Conservation (phyloP, 2,113 vertebrate genomes). For the Pogonocichla stellata region DNA sequence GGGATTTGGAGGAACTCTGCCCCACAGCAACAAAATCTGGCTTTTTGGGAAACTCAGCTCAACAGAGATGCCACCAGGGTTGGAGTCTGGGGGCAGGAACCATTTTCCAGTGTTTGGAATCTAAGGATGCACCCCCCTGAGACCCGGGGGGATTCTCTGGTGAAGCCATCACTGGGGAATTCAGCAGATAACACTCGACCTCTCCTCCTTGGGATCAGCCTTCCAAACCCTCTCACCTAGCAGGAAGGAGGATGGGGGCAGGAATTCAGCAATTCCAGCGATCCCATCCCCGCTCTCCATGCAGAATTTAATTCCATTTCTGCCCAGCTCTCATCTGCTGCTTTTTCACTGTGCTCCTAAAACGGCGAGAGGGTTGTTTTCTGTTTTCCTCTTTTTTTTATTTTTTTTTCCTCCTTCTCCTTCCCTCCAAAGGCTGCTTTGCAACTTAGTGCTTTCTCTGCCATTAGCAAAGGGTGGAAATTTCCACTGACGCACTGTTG, state of each 20-base stretch:
- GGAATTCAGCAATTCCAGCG: background rate
- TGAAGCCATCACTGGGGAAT: background rate
- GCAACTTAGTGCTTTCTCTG: constrained; percentile 44
- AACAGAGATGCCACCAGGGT: background rate
- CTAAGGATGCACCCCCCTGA: background rate
- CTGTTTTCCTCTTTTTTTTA: background rate
- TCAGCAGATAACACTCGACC: background rate
- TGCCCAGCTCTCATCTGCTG: background rate
- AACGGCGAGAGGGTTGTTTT: background rate
- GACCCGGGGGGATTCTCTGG: accelerated
- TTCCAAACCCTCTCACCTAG: background rate
- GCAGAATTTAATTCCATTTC: background rate
- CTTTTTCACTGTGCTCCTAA: background rate
- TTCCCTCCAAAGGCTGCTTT: constrained; percentile 3
- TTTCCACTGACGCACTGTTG: constrained; percentile 74
- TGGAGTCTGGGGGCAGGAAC: background rate
- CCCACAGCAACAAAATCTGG: background rate
- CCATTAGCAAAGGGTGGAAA: constrained; percentile 74
- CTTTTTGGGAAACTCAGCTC: background rate
- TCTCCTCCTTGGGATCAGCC: background rate
- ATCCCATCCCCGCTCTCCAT: background rate
- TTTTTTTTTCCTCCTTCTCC: background rate
- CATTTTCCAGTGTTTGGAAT: accelerated
- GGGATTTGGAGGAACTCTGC: background rate
- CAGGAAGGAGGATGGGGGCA: background rate